Conservation (phyloP, 2,113 vertebrate genomes). For the Crotalus helleri region DNA sequence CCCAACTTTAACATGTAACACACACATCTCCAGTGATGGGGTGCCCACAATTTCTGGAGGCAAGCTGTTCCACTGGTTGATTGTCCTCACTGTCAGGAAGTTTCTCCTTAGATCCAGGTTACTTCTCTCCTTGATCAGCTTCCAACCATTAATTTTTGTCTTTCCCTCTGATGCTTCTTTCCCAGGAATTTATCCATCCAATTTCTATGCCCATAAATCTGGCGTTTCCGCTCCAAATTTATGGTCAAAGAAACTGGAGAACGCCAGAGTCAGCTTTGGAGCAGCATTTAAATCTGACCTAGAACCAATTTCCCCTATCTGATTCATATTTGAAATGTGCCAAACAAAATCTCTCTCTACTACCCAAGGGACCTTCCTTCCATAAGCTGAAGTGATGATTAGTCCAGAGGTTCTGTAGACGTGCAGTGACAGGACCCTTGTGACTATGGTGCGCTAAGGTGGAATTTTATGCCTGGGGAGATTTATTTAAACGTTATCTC, state of each 20-base stretch:
- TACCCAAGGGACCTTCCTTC: neutral
- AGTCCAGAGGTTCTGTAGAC: neutral
- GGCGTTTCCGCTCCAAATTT: neutral
- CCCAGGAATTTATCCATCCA: neutral
- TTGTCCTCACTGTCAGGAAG: too few species aligned
- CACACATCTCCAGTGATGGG: too few species aligned
- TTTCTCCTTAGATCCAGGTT: too few species aligned
- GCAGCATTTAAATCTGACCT: neutral
- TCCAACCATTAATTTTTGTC: too few species aligned
- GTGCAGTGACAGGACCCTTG: neutral
- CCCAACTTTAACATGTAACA: too few species aligned
- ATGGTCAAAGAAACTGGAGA: neutral
- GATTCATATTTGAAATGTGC: neutral
- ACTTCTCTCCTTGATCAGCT: too few species aligned
- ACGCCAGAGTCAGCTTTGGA: neutral
- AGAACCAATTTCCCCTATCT: neutral
- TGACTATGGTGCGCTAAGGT: neutral
- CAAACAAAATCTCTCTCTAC: neutral
- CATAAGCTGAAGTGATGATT: neutral
- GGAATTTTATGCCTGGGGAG: neutral
- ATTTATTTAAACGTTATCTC: neutral
- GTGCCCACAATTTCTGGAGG: too few species aligned
- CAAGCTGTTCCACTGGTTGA: too few species aligned
- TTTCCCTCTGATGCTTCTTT: neutral
- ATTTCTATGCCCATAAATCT: neutral